Evolutionary conservation across 2,113 vertebrate species (phyloP), one percentile per base, ranked within the genome.

Genomic region (Isichthys henryi): DNA sequence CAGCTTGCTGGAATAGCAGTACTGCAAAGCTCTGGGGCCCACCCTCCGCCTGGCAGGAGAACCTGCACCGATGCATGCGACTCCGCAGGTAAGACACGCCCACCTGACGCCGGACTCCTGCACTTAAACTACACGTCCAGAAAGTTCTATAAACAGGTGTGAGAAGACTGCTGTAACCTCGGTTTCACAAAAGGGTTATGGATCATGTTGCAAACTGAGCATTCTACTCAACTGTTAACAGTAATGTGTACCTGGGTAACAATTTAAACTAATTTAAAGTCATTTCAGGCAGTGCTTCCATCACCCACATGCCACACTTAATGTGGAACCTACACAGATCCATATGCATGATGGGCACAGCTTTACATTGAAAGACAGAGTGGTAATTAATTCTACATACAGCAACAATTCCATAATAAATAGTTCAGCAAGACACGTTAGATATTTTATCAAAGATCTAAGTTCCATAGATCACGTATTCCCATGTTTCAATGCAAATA

Each of bases 1-100:
- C 88, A 90, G 90, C 90, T 89, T 88, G 62, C 58, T 84, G 88
- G 39, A 45, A 87, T 91, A 90, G 91, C 89, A 89, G 90, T 88
- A 31, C 10, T 27, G 10, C 62, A 70, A 27, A 27, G 9, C 27
- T 66, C 23, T 27, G 62, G n/a, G 62, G 0, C n/a, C 9, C 10
- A 3, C 10, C 62, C 3, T 31, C n/a, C 5, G 5, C 21, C 62
- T 13, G 62, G 93, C 92, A 89, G 89, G 86, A 21, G 62, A 46
- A 74, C 43, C 1, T 2, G 46, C 66, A 9, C 45, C 17, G 17
- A 66, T 35, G n/a, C 21, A 21, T 39, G 88, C 62, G 9, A 80
- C 46, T 15, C 88, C n/a, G 2, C 43, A 27, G 83, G 66, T 88
- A 70, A 70, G 88, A 48, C 45, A 52, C 15, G 46, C 27, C 45